These are phyloP conservation scores for Aproaerema taeniolella DNA, from an alignment of 2,888 invertebrate species.

Conservation along the genomic window DNA sequence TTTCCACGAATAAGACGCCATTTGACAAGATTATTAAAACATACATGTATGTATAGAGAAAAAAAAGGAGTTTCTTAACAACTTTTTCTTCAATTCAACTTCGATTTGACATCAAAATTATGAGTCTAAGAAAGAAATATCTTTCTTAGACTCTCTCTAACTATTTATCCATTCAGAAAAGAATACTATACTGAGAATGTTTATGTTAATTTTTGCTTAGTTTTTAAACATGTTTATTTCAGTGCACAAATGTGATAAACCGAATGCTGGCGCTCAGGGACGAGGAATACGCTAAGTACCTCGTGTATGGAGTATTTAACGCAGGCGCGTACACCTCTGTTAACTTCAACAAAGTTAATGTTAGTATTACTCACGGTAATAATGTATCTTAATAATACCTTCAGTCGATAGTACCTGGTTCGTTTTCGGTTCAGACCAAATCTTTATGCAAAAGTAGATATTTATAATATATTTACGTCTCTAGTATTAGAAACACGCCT, in stretches of 20 bases:
- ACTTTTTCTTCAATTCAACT: not conserved
- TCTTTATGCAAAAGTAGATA: too few species aligned
- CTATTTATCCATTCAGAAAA: too few species aligned
- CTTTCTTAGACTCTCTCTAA: too few species aligned
- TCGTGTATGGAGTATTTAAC: conserved; percentile 67
- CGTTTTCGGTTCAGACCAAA: too few species aligned
- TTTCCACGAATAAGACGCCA: not conserved
- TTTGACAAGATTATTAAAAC: not conserved
- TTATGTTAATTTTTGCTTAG: too few species aligned
- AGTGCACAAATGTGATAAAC: conserved; percentile 79
- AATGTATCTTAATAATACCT: too few species aligned
- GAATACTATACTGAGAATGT: too few species aligned
- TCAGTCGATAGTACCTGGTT: too few species aligned
- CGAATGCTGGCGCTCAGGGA: conserved; percentile 80
- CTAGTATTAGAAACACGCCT: too few species aligned
- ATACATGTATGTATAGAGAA: not conserved
- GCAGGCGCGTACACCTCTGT: conserved; percentile 87
- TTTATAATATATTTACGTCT: too few species aligned
- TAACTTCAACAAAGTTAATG: conserved; percentile 83
- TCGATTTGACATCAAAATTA: not conserved
- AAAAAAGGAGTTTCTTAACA: not conserved
- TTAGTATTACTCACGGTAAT: too few species aligned
- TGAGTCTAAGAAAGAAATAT: too few species aligned
- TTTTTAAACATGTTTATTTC: conserved; percentile 19
- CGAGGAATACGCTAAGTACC: conserved; percentile 76